A percentile compares a stretch with the other conserved stretches of the same genome.
These are phyloP conservation scores for Xiphophorus maculatus DNA, from an alignment of 2,113 vertebrate genomes.

Conservation along the genomic window DNA sequence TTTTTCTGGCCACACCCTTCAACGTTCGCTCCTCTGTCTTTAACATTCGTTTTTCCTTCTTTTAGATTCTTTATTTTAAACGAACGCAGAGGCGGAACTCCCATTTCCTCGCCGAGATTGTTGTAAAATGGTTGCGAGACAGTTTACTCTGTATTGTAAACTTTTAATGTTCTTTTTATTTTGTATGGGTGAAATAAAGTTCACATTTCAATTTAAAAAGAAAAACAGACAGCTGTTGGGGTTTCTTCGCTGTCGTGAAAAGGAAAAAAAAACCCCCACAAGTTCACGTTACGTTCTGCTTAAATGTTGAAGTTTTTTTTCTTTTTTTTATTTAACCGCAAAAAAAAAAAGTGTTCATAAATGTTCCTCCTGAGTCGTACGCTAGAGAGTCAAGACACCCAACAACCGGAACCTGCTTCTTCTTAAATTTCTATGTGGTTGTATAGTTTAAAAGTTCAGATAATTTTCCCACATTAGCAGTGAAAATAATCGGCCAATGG, in stretches of 20 bases:
- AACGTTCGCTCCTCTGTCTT: conserved; percentile 32
- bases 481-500: too few relatives aligned
- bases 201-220: conserved; percentile 75
- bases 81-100: conserved; percentile 46
- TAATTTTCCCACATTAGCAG: too few relatives aligned
- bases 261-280: too few relatives aligned
- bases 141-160: conserved; percentile 79
- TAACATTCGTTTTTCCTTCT: conserved; percentile 7
- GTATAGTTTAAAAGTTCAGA: too few relatives aligned
- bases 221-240: not conserved
- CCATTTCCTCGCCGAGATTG: conserved; percentile 60
- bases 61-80: conserved; percentile 79
- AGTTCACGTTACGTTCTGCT: too few relatives aligned
- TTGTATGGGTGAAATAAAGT: conserved; percentile 86
- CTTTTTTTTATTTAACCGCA: too few relatives aligned
- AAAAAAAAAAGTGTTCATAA: too few relatives aligned
- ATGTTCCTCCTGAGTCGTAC: too few relatives aligned
- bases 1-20: conserved; percentile 18
- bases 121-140: conserved; percentile 68
- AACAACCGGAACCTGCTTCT: too few relatives aligned
- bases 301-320: too few relatives aligned
- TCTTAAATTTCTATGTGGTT: too few relatives aligned
- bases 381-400: too few relatives aligned
- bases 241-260: not conserved
- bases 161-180: conserved; percentile 86